phyloP scores from a whole-genome alignment of 2,888 invertebrate genomes.

The Pristionchus maxplancki region DNA sequence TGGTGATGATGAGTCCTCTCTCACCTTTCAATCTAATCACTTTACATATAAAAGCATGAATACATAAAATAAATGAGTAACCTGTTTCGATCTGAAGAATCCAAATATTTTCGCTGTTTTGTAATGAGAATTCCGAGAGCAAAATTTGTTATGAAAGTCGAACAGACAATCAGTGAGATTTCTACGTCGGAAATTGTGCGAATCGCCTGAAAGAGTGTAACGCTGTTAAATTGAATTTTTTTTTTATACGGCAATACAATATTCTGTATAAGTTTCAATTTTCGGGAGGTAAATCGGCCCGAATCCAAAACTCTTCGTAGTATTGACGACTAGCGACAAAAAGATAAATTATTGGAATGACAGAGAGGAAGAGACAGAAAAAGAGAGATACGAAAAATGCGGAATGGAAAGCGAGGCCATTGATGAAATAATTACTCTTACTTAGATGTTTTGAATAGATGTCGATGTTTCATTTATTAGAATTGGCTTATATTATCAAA shows the following conservation, averaged over 20 bases:
- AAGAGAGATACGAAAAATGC: not conserved
- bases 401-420: not conserved
- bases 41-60: not conserved
- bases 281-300: not conserved
- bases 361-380: not conserved
- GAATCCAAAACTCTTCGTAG: not conserved
- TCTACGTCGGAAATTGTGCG: not conserved
- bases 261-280: not conserved
- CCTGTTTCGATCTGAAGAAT: not conserved
- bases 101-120: not conserved
- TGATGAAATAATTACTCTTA: not conserved
- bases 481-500: no score
- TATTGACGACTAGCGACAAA: not conserved
- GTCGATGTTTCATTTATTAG: no score
- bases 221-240: not conserved
- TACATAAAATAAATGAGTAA: not conserved
- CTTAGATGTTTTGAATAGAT: no score
- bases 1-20: not conserved
- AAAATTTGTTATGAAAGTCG: not conserved
- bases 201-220: not conserved
- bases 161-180: not conserved
- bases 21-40: not conserved
- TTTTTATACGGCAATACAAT: not conserved
- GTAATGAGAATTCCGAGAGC: not conserved
- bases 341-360: not conserved